Evolutionary conservation across 2,797 vertebrate species (phyloP), one percentile per base, ranked within the genome.

Genomic region (Botia almorhae): DNA sequence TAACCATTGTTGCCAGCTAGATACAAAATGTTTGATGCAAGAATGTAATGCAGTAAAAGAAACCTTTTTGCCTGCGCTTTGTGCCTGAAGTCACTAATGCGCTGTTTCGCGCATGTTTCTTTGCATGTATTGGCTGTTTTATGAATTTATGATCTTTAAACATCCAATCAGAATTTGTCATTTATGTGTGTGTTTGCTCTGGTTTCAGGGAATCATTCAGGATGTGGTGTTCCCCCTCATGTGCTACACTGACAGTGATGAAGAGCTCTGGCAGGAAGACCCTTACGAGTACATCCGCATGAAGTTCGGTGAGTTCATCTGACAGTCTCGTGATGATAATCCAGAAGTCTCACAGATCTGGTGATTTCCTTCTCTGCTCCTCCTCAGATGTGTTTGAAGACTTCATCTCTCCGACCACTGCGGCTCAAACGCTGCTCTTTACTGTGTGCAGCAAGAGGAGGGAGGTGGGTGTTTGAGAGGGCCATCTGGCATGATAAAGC

Each of bases 161-260:
- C n/a, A 50, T 50, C 11, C 11, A 50, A 26, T 26, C 5, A 26
- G 14, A 36, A 36, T 64, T 33, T 3, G 17, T 13, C 7, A 64
- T 4, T n/a, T 14, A 51, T 67, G 16, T 7, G 8, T 56, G 17
- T 67, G 16, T 7, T 13, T 56, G 17, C 14, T 82, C 19, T 71
- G 58, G 53, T 88, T 87, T 3, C 90, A 99, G 98, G 97, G 97
- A 70, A 98, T 99, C 92, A 97, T 99, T 92, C 97, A 99, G 93
- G 97, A 99, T 88, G 98, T 99, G 92, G 98, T 99, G 90, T 99
- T 99, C 91, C 98, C 98, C n/a, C 92, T 99, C 92, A 99, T 99
- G 98, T 99, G 98, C 91, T 99, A 99, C 92, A 99, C 98, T 88
- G 98, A 99, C 93, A 97, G 96, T 48, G 98, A 99, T 87, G 97